Conservation (phyloP, 2,888 invertebrate species). For the Aphelenchoides bicaudatus region DNA sequence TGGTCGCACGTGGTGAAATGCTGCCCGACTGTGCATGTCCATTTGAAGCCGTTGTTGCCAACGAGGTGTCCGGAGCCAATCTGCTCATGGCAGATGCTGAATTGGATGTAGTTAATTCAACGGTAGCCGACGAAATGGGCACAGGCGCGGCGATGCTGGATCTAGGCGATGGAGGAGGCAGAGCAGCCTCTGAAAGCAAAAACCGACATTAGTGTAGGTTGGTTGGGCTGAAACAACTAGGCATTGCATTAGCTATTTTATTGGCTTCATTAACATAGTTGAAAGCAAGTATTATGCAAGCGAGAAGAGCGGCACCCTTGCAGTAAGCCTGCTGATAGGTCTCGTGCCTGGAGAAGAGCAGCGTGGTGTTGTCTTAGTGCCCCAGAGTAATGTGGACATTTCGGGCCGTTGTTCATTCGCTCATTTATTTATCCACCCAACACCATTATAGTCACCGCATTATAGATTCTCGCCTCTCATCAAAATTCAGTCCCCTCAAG, state of each 20-base stretch:
- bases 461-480: too few species aligned
- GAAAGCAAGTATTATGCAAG: constrained; percentile 3
- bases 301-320: constrained; percentile 2
- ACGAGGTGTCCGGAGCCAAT: constrained; percentile 9
- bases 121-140: too few species aligned
- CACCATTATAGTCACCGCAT: too few species aligned
- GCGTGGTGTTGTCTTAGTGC: too few species aligned
- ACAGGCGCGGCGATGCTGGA: too few species aligned
- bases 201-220: neutral
- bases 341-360: neutral
- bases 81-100: constrained; percentile 13
- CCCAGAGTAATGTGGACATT: constrained; percentile 1
- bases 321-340: neutral
- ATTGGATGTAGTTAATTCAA: too few species aligned
- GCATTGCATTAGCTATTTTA: neutral
- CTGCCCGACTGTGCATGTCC: constrained; percentile 25
- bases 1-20: neutral
- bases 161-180: constrained; percentile 12
- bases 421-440: constrained; percentile 2
- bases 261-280: constrained; percentile 13
- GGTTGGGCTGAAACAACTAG: neutral
- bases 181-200: constrained; percentile 14
- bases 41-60: neutral
- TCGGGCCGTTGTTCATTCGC: neutral
- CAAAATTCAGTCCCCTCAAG: too few species aligned